Base-by-base conservation (phyloP, 2,113 vertebrate species). In the Agelaius phoeniceus region DNA sequence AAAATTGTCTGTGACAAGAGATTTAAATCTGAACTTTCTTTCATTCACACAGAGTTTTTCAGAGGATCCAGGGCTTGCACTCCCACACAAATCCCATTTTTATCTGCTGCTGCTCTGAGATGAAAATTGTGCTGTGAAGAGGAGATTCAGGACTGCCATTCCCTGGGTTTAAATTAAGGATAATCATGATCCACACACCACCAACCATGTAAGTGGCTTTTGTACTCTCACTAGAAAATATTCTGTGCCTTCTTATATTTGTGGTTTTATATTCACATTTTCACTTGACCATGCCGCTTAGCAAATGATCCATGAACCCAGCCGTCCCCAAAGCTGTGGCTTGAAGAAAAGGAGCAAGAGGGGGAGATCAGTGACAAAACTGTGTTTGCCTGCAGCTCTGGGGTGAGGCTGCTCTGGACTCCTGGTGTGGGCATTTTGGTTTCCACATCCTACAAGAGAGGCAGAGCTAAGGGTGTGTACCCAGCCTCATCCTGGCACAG, bases 1-100 rank as follows among this genome's bases (percentile, higher is more conserved):
- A 44, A 78, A 71, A 46, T 7, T 59, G 33, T 58, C 48, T 82
- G 7, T 31, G 55, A 51, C 28, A 69, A 67, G 23, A 81, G 35
- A 79, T 79, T 95, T 76, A 92, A 82, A 85, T 79, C 41, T 75
- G 58, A 90, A 68, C 35, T 59, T 72, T 81, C 46, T 80, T 81
- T 28, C 41, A 37, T 65, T 93, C 43, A 72, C 51, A 63, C 30
- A 80, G 44, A 81, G 28, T 6, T 61, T 87, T 89, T 48, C 0
- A 0, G 48, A 84, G 43, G 39, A 78, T 67, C 21, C 33, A 65
- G 48, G 59, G 23, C 48, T 63, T 78, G 46, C 26, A 67, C 6
- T 84, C 16, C 14, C 37, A 62, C 55, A 39, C 15, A 84, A 61
- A 81, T 69, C 43, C 30, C 39, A 22, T 81, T 91, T 94, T 31